phyloP scores from a whole-genome alignment of 2,113 vertebrate genomes.

The chimpanzee (Pan troglodytes) region NHGRI_mPanTro3-v2.1_pri NC_072403.2:86886501-86887000 shows the following conservation, averaged over 20 bases:
- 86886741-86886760: not conserved
- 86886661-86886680: not conserved
- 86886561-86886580: not conserved
- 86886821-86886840: not conserved
- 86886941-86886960: not conserved
- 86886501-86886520: not conserved
- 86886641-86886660: not conserved
- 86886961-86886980: not conserved
- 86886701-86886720: not conserved
- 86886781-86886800: not conserved
- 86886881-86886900: not conserved
- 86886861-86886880: constrained; percentile 26
- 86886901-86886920: constrained; percentile 18
- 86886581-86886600: not conserved
- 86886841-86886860: not conserved
- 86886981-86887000: constrained; percentile 55
- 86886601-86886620: not conserved
- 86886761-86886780: not conserved
- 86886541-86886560: not conserved
- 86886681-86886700: not conserved
- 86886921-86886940: not conserved
- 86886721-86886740: not conserved
- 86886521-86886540: not conserved
- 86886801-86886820: not conserved
- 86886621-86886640: not conserved